Base-by-base conservation (phyloP, 2,113 vertebrate species). In the Raja brachyura region DNA sequence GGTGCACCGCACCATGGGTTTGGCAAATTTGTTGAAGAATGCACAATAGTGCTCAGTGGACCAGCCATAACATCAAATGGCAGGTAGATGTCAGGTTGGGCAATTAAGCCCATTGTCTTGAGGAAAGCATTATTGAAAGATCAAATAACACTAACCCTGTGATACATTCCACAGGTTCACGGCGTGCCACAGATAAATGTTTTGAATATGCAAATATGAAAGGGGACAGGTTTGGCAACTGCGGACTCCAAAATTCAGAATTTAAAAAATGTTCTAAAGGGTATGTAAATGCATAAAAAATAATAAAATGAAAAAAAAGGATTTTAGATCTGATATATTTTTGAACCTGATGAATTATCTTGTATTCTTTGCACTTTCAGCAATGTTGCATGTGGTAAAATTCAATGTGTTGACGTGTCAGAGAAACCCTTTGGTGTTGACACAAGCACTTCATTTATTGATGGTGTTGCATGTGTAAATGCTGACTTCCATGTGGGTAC, bases 181-280 rank as follows among this genome's bases (percentile, higher is more conserved):
- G 54, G 39, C 90, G 66, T 95, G 97, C 97, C 79, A 94, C 95
- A 11, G 95, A 98, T 88, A 3, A 94, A 76, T 98, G 98, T 94
- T 98, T 97, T 93, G 0, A 93, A 61, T 13, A 56, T 93, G 94
- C 96, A 66, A 98, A 98, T 93, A 94, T 90, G 0, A 93, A 93
- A 33, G 98, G 98, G 93, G 94, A 96, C 79, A 2, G 4, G 5
- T 98, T 97, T 95, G 98, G 98, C 59, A 98, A 98, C 94, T 98
- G 98, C 94, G 98, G 98, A 81, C 94, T 93, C 93, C 8, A 25
- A 5, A 94, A 94, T 1, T 74, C 90, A 2, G 0, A 0, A 0
- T 94, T 93, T 48, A 94, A 95, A 39, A 96, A 95, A 93, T 98
- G 98, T 86, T 31, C 86, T 11, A 0, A 94, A 11, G 94, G 76